Evolutionary conservation across 2,888 invertebrate species (phyloP), one percentile per base, ranked within the genome.

Genomic region (Drosophila lutescens): DNA sequence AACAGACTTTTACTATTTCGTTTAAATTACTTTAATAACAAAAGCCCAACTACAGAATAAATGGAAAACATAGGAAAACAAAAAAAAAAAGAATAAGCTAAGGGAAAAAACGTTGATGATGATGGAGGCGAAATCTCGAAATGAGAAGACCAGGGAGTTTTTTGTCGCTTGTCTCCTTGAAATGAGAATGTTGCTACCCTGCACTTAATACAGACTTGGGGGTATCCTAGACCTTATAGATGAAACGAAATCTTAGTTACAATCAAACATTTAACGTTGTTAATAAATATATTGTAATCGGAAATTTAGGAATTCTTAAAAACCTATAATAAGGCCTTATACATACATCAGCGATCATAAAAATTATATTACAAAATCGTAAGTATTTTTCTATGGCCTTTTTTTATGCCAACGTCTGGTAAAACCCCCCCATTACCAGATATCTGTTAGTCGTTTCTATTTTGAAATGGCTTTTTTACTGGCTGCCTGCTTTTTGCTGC

Each of bases 121-220:
- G 59, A 58, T 59, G 67, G 50, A 61, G 63, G 50, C 57, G 40
- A 50, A 56, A 63, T 49, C 65, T 81, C 53, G 49, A 68, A 66
- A 51, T 56, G 61, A 73, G 66, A 77, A 68, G 53, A 66, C 46
- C 51, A 26, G 46, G 46, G 26, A 38, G 36, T 78, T 71, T 59
- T 76, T 47, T 46, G 46, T 26, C n/a, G 76, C 50, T 38, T 50
- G 59, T 80, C 72, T 72, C 76, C 79, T 78, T 80, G 81, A 80
- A 80, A 74, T 70, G 69, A 57, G 58, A 66, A 66, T 65, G 50
- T 38, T 44, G 30, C 46, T 46, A 38, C 65, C 65, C 51, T 26
- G 44, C 17, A 63, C 15, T n/a, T 12, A 3, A 20, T 2, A 20
- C 8, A 3, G 6, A 4, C 13, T 10, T 1, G 13, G 23, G 41